Evolutionary conservation across 2,888 invertebrate species (phyloP), one percentile per base, ranked within the genome.

Genomic region (Cosmopolites sordidus): DNA sequence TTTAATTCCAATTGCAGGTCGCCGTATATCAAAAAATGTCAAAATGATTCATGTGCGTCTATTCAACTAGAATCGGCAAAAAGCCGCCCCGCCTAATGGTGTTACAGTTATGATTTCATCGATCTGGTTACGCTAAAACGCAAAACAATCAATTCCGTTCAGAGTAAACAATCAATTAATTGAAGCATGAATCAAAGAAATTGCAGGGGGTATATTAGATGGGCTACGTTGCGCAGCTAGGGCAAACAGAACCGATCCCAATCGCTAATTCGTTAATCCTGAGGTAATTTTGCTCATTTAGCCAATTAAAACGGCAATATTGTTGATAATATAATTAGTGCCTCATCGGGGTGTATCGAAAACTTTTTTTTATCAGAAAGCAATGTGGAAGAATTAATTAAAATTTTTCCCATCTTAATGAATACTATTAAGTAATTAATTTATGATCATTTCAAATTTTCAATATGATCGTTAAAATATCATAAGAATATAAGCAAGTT

Each of bases 61-160:
- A n/a, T n/a, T n/a, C n/a, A n/a, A n/a, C n/a, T n/a, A n/a, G n/a
- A n/a, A n/a, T n/a, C n/a, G n/a, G n/a, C 22, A 22, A 22, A 22
- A 22, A 22, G 22, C 22, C 8, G 22, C 33, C 33, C 4, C 33
- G 11, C 33, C 33, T 33, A 12, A 11, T 5, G n/a, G n/a, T 33
- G 33, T 33, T 33, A 33, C 33, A 33, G 33, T 33, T 33, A 33
- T 33, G 33, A 33, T 33, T 33, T 12, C 33, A 33, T 12, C 33
- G n/a, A 33, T 33, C 33, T 12, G 33, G 11, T 12, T 12, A 33
- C 12, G 11, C 33, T 15, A 41, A 41, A 41, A n/a, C 16, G 41
- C 41, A 1, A 88, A 14, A 14, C 37, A 17, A 45, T 37, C 37
- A 45, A 45, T 45, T 37, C 30, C 16, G 33, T 33, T 29, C 37